Evolutionary conservation across 2,113 vertebrate species (phyloP), one percentile per base, ranked within the genome.

Genomic region (Hemiprocne comata): DNA sequence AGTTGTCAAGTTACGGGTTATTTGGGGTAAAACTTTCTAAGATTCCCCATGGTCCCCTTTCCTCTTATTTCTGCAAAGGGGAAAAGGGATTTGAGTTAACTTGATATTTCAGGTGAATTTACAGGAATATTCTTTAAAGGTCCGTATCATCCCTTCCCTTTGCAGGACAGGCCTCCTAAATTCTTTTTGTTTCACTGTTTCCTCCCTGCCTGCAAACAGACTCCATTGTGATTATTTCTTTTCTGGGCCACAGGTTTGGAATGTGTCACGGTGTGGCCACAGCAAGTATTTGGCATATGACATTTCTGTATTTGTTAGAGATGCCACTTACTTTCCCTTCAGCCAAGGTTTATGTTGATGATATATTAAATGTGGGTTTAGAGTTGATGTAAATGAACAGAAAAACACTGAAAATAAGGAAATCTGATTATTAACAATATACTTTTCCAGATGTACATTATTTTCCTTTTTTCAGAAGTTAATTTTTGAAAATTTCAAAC

Each of bases 281-380:
- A 54, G 65, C 4, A 7, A 84, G n/a, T 54, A 74, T 8, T 60
- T 26, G 46, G 11, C 33, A 8, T 86, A 14, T 84, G 90, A 80
- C n/a, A 50, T 71, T 77, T 94, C 44, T 90, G 24, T 77, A 17
- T 65, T 86, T 92, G 53, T 92, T 85, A 84, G 76, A 86, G 78
- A 90, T 77, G 53, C 31, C 40, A 65, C 38, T 60, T 40, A 33
- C 44, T 90, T 88, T 75, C 70, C 53, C 53, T 36, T 89, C 76
- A 69, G 60, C 51, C 20, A 38, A 42, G 36, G 7, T 80, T 81
- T 90, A 9, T 77, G 11, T 74, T 91, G 66, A 50, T 69, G 31
- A 25, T 94, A 7, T 55, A 38, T 73, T 83, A 83, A 74, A 71
- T 36, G 16, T 60, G 57, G 26, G 6, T 53, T 88, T 86, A 48